Evolutionary conservation across 2,888 invertebrate genomes (phyloP), one percentile per base, ranked within the genome.

Genomic region (Lasius platythorax): DNA sequence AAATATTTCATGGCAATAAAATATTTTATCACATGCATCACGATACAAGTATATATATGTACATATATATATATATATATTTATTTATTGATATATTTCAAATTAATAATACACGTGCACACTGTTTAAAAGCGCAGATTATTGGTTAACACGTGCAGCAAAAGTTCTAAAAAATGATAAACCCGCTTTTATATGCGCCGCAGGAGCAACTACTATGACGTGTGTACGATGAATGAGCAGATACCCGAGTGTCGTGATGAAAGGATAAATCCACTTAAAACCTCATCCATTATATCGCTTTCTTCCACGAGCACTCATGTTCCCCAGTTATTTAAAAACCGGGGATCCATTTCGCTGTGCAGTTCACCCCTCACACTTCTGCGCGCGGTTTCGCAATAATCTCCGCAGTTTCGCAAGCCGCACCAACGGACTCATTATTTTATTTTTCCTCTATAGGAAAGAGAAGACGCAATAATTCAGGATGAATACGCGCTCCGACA

Each of bases 261-360:
- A 78, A n/a, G 15, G 30, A 78, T 78, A 78, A 78, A 78, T 78
- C 56, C 67, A 78, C 40, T 78, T 67, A 78, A 78, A 78, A 78
- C 33, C 56, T 78, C 67, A 78, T 78, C 78, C 58, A 68, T 78
- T 78, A 78, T 68, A 58, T 28, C 56, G 40, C 67, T 37, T 66
- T 76, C 66, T 78, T 58, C 43, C 33, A n/a, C 30, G 43, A 30
- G 12, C 56, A 58, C 43, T 68, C 56, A 40, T 67, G 78, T 68
- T 78, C 68, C n/a, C 58, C 58, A 58, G 78, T 78, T 58, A 78
- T 78, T 68, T 78, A 78, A 78, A 78, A 78, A 78, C 33, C 30
- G n/a, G n/a, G 37, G 46, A 56, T 43, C 28, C 76, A 43, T 78
- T 78, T 67, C 56, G 56, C 53, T 50, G 50, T 30, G 40, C n/a